Evolutionary conservation across 2,113 vertebrate genomes (phyloP).

Genomic region (Phrynosoma blainvillii): DNA sequence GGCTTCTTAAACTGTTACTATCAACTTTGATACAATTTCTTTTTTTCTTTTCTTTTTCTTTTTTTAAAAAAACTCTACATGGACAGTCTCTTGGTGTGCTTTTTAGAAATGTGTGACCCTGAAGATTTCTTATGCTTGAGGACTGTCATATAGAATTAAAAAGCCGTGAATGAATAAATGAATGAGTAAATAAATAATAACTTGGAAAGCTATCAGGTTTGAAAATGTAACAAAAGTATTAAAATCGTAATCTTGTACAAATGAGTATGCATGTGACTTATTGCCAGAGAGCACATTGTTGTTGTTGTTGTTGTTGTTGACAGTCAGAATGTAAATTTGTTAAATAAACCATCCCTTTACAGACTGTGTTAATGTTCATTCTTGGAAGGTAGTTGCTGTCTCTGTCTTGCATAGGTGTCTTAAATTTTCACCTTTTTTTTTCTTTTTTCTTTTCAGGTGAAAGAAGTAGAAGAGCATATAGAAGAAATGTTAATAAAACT

Average conservation of each 20-base stretch:
- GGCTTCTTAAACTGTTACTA: neutral
- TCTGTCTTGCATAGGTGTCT: neutral
- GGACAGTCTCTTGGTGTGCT: fast-evolving
- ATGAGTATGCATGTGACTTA: neutral
- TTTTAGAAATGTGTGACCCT: fast-evolving
- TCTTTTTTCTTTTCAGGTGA: conserved; percentile 46
- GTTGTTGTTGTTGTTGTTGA: neutral
- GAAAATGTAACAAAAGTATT: neutral
- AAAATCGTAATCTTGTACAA: neutral
- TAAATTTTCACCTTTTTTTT: neutral
- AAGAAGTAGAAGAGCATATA: conserved; percentile 48
- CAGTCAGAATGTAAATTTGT: neutral
- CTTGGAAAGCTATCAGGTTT: neutral
- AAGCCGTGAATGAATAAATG: too few species aligned
- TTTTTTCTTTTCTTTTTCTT: too few species aligned
- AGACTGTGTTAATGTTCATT: neutral
- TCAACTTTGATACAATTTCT: neutral
- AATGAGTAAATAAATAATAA: neutral
- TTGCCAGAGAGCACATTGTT: neutral
- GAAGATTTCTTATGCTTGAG: neutral
- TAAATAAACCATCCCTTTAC: neutral
- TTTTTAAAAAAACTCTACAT: too few species aligned
- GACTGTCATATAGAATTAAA: too few species aligned
- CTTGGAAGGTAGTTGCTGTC: neutral
- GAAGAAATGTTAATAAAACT: conserved; percentile 60